Conservation (phyloP, 2,797 vertebrate species). For the Fratercula arctica region DNA sequence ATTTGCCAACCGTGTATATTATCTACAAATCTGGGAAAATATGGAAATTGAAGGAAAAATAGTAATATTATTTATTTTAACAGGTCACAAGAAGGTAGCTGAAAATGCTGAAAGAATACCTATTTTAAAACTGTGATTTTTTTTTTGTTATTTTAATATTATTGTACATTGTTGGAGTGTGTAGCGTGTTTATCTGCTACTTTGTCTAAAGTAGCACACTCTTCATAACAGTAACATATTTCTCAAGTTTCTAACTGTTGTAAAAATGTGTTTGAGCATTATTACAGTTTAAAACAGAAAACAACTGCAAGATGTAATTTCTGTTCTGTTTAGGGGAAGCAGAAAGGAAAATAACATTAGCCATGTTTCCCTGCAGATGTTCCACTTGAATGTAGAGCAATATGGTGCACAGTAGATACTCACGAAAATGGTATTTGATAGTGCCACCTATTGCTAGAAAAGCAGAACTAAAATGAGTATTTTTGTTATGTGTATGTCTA, state of each 20-base stretch:
- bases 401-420: neutral
- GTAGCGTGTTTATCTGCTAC: neutral
- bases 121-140: neutral
- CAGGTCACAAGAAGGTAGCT: neutral
- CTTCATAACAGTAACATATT: neutral
- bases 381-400: neutral
- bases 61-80: neutral
- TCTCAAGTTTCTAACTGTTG: neutral
- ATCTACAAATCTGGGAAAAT: neutral
- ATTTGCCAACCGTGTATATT: neutral
- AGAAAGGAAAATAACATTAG: conserved; percentile 16
- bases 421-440: conserved; percentile 24
- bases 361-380: neutral
- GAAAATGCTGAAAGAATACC: neutral
- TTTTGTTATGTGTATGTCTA: neutral
- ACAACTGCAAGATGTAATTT: neutral
- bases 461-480: neutral
- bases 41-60: neutral
- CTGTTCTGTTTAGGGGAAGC: neutral
- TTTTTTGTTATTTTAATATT: neutral
- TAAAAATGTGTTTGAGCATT: neutral
- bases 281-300: neutral
- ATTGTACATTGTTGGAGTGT: neutral
- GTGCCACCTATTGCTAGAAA: conserved; percentile 63
- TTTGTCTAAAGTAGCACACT: neutral